Evolutionary conservation across 2,888 invertebrate species (phyloP), one percentile per base, ranked within the genome.

Genomic region (Agriopis aurantiaria): DNA sequence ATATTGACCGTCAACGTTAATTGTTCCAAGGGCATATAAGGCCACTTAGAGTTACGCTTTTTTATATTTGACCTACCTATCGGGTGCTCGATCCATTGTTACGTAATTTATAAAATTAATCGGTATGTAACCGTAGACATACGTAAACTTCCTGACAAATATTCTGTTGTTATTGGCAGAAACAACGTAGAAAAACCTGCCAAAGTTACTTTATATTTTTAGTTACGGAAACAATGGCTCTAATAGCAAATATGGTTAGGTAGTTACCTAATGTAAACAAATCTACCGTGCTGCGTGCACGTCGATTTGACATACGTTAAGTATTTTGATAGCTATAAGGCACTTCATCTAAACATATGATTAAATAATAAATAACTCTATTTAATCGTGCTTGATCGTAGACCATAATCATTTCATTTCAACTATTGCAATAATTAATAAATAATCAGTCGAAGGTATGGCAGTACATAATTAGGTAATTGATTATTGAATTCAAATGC

Each of bases 371-470:
- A 73, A 66, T 66, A 58, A 63, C 60, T 45, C 10, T 23, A 51
- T 46, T 46, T 23, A 58, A 59, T 70, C 70, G 70, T 63, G 70
- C 63, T 62, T 58, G 55, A 67, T 63, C 63, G 10, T 10, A 51
- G 51, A 61, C 65, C 55, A 12, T 48, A 58, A 53, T 61, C 14
- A 58, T 69, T 52, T 61, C 14, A 58, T 69, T 52, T 61, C 65
- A 58, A 67, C 57, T 64, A 65, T 70, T 71, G 67, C 69, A 52
- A 71, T 68, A 66, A 69, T 61, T 65, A 68, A 75, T 75, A 70
- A 68, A 60, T 69, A 68, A 69, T 68, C 60, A 64, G 68, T 63
- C 61, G 59, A 74, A 72, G 75, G 73, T 69, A 75, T 68, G 69
- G 52, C 23, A 46, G 67, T 57, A 52, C 43, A 61, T 61, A 68